A percentile compares a stretch with the other conserved stretches of the same genome.
Conservation (phyloP, 1,140 invertebrate species). For the Cydia pomonella region DNA sequence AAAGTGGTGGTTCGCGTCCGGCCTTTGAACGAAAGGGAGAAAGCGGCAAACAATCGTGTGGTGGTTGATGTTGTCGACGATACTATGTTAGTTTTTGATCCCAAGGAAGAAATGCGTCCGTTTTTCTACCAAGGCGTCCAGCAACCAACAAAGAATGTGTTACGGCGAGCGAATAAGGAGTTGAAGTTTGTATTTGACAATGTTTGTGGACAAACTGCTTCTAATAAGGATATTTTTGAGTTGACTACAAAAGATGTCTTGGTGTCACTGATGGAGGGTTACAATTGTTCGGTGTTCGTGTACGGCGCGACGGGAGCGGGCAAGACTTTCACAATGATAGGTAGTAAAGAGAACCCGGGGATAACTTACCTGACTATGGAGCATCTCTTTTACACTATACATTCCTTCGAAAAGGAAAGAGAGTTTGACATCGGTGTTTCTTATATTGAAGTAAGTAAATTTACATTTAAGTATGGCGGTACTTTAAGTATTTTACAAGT, state of each 20-base stretch:
- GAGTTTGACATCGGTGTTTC: constrained; percentile 89
- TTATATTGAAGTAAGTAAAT: constrained; percentile 83
- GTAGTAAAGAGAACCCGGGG: constrained; percentile 90
- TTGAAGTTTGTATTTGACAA: constrained; percentile 92
- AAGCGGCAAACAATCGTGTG: constrained; percentile 79
- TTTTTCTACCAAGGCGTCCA: constrained; percentile 92
- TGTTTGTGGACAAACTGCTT: constrained; percentile 86
- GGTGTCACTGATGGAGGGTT: constrained; percentile 89
- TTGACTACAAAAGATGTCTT: constrained; percentile 90
- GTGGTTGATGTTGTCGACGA: constrained; percentile 89
- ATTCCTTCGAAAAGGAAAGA: constrained; percentile 84
- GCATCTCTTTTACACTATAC: constrained; percentile 92
- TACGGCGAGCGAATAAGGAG: constrained; percentile 92
- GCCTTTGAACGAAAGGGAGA: constrained; percentile 86
- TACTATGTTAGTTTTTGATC: constrained; percentile 93
- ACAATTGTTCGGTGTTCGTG: constrained; percentile 96
- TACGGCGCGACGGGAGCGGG: constrained; percentile 97
- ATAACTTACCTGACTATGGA: constrained; percentile 96
- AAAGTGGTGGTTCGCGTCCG: constrained; percentile 90
- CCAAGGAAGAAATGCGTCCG: constrained; percentile 89
- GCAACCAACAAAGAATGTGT: constrained; percentile 89
- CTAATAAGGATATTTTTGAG: constrained; percentile 89
- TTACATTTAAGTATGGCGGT: neutral
- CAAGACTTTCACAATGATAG: constrained; percentile 99
- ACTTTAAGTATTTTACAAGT: too few species aligned